Base-by-base conservation (phyloP, 1,140 invertebrate species). In the Antheraea mylitta region DNA sequence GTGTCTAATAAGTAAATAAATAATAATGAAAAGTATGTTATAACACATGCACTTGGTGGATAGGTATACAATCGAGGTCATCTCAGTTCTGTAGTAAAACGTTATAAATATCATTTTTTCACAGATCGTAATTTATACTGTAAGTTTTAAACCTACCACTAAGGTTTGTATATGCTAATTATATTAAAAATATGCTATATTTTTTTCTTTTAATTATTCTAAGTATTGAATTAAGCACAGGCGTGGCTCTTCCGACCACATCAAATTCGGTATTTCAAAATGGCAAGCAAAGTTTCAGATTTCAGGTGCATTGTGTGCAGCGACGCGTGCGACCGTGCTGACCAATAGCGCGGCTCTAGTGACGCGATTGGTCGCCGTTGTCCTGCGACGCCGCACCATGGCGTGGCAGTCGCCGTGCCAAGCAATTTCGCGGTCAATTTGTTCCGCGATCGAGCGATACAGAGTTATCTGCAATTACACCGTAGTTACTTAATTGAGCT, bases 271-370 rank as follows among this genome's bases (percentile, higher is more conserved):
- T 63, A 63, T 63, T 63, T 18, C 61, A 65, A 45, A 65, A 65
- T 65, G 64, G 64, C 42, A 22, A 19, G 19, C n/a, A 48, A 65
- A 65, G 64, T 48, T 45, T 65, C 64, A 65, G 42, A 22, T 65
- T 65, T 65, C 64, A 42, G 30, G 18, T 22, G 42, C 42, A 65
- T 65, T 65, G 64, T 65, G 64, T 65, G n/a, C 64, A 22, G 64
- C 64, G 38, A 30, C 37, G 64, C 64, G 42, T 48, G 64, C 38
- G 3, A 18, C 18, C 19, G 18, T 7, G 30, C 11, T n/a, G 62
- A 18, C 64, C 64, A 65, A 65, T 65, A 11, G 38, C n/a, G 18
- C n/a, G 18, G 5, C 30, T 64, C 36, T 38, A 10, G 18, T 36
- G 63, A n/a, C 10, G 42, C 42, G 64, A 42, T 61, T 61, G 60